Evolutionary conservation across 2,113 vertebrate genomes (phyloP).

Genomic region (Tringa solitaria): DNA sequence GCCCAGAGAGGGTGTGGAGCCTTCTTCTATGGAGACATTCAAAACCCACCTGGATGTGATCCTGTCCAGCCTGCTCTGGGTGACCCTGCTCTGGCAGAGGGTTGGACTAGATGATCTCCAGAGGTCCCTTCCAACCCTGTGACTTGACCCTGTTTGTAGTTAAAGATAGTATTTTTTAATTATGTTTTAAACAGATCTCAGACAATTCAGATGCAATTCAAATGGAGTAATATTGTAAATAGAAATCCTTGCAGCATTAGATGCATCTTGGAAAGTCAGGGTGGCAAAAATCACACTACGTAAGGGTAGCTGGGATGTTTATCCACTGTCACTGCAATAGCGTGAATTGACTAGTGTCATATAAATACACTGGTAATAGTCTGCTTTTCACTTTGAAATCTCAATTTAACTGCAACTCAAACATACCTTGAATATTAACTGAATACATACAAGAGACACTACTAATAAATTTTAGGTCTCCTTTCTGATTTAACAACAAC

Average conservation of each 20-base stretch:
- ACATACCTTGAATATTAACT: not conserved
- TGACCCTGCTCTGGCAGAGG: not conserved
- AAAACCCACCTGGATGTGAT: not conserved
- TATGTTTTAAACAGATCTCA: not conserved
- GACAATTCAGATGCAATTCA: not conserved
- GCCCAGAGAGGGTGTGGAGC: not conserved
- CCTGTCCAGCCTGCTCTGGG: not conserved
- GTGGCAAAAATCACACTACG: not conserved
- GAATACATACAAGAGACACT: conserved; percentile 35
- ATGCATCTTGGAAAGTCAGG: not conserved
- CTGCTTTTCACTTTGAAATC: conserved; percentile 41
- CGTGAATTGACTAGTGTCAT: not conserved
- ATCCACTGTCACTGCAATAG: not conserved
- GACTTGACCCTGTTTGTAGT: not conserved
- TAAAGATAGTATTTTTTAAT: not conserved
- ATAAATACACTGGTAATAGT: not conserved
- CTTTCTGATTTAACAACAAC: not conserved
- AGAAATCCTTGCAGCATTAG: conserved; percentile 5
- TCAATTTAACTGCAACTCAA: conserved; percentile 25
- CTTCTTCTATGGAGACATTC: not conserved
- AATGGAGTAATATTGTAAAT: not conserved
- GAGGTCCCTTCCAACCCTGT: not conserved
- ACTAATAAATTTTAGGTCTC: not conserved
- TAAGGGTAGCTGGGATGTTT: not conserved
- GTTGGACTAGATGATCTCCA: not conserved